A percentile compares a stretch with the other conserved stretches of the same genome.
These are phyloP conservation scores for Motacilla alba DNA, from an alignment of 2,113 vertebrate species.

Conservation along the genomic window DNA sequence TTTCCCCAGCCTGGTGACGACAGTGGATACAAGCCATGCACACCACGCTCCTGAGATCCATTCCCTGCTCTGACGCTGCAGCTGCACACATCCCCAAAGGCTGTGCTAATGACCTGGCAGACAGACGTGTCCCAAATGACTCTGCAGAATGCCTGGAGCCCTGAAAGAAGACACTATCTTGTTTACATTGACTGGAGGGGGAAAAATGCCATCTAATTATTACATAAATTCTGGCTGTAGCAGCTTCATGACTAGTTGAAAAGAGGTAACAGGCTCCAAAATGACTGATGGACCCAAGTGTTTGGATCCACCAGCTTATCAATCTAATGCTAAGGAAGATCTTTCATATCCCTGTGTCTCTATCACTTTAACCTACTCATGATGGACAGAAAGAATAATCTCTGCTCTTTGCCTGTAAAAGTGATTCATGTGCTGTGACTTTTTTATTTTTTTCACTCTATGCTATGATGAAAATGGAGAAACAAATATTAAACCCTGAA, in stretches of 20 bases:
- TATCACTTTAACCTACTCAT: background rate
- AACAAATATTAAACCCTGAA: background rate
- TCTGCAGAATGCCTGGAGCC: background rate
- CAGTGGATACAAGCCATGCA: background rate
- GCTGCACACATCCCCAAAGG: background rate
- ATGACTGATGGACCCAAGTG: constrained; percentile 31
- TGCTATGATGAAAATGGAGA: background rate
- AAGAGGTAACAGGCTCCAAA: constrained; percentile 10
- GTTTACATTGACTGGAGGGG: background rate
- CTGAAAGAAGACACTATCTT: constrained; percentile 47
- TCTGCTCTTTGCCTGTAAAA: background rate
- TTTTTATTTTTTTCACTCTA: background rate
- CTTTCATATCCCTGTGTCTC: background rate
- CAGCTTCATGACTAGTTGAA: constrained; percentile 45
- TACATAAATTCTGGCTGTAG: constrained; percentile 41
- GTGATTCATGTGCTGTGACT: background rate
- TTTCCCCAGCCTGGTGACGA: background rate
- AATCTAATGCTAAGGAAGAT: background rate
- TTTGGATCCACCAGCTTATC: background rate
- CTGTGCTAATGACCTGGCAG: constrained; percentile 17
- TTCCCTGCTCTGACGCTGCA: background rate
- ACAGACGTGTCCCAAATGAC: constrained; percentile 15
- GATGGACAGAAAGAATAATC: background rate
- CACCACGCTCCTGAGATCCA: background rate
- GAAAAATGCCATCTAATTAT: constrained; percentile 15